These are phyloP conservation scores for Tyria jacobaeae DNA, from an alignment of 2,888 invertebrate genomes.

Conservation along the genomic window DNA sequence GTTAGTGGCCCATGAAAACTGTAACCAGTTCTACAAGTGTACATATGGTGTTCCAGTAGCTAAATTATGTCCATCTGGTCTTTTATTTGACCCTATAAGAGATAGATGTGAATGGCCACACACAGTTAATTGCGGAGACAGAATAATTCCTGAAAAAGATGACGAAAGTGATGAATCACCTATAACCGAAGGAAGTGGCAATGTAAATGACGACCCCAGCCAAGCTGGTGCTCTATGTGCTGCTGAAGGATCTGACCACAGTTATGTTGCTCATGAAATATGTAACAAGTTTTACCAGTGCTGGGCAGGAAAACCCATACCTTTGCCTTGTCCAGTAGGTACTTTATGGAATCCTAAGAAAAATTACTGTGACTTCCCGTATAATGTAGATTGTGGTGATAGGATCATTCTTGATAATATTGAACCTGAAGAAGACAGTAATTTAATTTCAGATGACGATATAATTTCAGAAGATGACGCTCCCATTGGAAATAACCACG, in stretches of 20 bases:
- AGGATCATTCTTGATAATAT: constrained; percentile 16
- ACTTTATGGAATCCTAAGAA: constrained; percentile 41
- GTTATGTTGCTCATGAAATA: constrained; percentile 46
- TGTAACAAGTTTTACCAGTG: constrained; percentile 52
- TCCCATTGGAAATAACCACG: constrained; percentile 10
- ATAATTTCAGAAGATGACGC: neutral
- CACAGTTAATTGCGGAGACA: neutral
- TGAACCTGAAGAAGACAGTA: neutral
- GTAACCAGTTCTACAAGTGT: constrained; percentile 59
- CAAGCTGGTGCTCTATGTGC: constrained; percentile 52
- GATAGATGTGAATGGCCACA: neutral
- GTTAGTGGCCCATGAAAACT: constrained; percentile 58
- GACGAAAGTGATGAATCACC: constrained; percentile 9
- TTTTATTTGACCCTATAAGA: constrained; percentile 46
- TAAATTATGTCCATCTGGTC: constrained; percentile 36
- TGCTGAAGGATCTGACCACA: constrained; percentile 37
- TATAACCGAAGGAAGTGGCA: constrained; percentile 12
- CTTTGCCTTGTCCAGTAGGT: constrained; percentile 31
- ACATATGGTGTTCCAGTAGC: constrained; percentile 45
- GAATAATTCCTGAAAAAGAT: neutral
- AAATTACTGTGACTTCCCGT: constrained; percentile 43
- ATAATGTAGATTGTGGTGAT: constrained; percentile 37
- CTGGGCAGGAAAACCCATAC: constrained; percentile 38
- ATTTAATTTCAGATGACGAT: neutral
- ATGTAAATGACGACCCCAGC: constrained; percentile 32